phyloP scores from a whole-genome alignment of 2,888 invertebrate species.

The Sphaeridia pumilis region DNA sequence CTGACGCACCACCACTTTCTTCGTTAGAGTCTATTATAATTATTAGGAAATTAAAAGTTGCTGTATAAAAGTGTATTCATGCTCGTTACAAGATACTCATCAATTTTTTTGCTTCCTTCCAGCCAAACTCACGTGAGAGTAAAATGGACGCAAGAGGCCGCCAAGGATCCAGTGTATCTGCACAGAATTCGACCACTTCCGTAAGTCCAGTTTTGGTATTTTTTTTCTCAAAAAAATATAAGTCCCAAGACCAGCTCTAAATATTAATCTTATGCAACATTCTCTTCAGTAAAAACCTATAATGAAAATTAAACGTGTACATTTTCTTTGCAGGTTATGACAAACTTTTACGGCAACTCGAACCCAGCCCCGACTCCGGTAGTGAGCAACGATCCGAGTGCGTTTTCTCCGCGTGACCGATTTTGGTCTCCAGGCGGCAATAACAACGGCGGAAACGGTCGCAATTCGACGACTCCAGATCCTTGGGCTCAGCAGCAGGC shows the following conservation, averaged over 20 bases:
- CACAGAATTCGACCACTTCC: constrained; percentile 22
- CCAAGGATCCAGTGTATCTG: constrained; percentile 25
- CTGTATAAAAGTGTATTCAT: too few species aligned
- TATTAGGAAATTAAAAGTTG: too few species aligned
- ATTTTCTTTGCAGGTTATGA: constrained; percentile 17
- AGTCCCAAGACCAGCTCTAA: too few species aligned
- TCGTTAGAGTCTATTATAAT: background rate
- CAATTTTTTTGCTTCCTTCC: constrained; percentile 12
- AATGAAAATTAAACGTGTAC: too few species aligned
- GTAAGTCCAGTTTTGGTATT: constrained; percentile 14
- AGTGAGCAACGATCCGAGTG: constrained; percentile 4
- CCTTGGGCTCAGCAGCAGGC: constrained; percentile 16
- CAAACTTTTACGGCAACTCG: constrained; percentile 19
- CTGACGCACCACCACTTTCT: too few species aligned
- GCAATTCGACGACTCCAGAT: constrained; percentile 16
- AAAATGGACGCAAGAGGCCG: constrained; percentile 33
- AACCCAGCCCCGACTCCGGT: background rate
- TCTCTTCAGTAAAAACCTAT: too few species aligned
- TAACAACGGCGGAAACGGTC: background rate
- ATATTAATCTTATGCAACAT: too few species aligned
- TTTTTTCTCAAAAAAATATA: background rate
- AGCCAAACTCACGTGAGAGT: constrained; percentile 26
- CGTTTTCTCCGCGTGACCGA: constrained; percentile 27
- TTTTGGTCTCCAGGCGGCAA: constrained; percentile 21
- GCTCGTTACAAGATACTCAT: background rate